Conservation (phyloP, 2,113 vertebrate genomes). For the Melierax canorus region DNA sequence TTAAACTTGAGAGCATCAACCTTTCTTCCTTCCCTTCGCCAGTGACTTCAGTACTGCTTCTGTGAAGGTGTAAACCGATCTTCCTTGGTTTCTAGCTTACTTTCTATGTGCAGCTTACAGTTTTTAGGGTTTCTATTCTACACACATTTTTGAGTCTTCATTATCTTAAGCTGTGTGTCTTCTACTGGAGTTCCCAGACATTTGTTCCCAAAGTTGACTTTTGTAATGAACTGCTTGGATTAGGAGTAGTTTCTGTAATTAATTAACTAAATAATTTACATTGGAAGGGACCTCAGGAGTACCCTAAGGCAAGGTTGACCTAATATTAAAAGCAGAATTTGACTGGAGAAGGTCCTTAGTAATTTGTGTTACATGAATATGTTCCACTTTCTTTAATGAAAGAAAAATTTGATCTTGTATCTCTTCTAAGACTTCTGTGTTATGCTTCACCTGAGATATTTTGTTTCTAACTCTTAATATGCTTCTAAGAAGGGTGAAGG, state of each 20-base stretch:
- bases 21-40: neutral
- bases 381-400: neutral
- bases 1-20: neutral
- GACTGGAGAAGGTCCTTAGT: neutral
- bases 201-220: neutral
- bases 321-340: neutral
- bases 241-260: neutral
- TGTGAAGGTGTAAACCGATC: neutral
- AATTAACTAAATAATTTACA: neutral
- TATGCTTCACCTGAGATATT: neutral
- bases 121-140: neutral
- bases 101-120: neutral
- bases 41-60: neutral
- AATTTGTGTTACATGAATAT: neutral
- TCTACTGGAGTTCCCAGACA: neutral
- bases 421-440: neutral
- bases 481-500: neutral
- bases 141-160: rapidly evolving
- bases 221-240: neutral
- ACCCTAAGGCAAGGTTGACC: neutral
- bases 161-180: neutral
- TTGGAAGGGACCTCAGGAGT: neutral
- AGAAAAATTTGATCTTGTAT: neutral
- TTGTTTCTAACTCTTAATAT: neutral
- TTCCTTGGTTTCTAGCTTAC: neutral